phyloP scores from a whole-genome alignment of 2,888 invertebrate species.

The Lithodes maja region DNA sequence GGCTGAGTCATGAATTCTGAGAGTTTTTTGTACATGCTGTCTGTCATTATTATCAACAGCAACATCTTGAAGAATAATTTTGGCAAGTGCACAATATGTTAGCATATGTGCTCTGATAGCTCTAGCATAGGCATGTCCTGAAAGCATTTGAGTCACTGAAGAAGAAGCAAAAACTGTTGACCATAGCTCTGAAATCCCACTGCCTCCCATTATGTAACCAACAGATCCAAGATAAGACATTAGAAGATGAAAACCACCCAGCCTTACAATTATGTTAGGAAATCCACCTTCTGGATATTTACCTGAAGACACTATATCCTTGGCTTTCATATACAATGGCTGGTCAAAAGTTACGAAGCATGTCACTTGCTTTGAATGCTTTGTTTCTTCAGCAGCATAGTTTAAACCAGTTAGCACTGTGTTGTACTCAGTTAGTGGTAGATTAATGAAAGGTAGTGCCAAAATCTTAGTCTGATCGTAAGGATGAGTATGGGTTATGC shows the following conservation, averaged over 20 bases:
- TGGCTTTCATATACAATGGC: slow-evolving; percentile 27
- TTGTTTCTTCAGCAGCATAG: slow-evolving; percentile 23
- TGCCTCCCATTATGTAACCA: slow-evolving; percentile 13
- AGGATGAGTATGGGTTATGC: slow-evolving; percentile 5
- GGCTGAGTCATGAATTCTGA: no score
- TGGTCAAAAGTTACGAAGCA: slow-evolving; percentile 16
- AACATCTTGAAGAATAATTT: no score
- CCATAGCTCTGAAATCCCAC: slow-evolving; percentile 21
- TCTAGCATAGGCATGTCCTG: not conserved
- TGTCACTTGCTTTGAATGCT: slow-evolving; percentile 1
- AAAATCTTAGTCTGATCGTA: slow-evolving; percentile 25
- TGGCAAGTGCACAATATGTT: no score
- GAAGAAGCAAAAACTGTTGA: slow-evolving; percentile 28
- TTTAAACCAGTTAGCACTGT: slow-evolving; percentile 29
- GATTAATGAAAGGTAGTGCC: slow-evolving; percentile 37
- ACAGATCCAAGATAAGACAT: slow-evolving; percentile 21
- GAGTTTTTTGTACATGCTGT: no score
- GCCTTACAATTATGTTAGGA: slow-evolving; percentile 7
- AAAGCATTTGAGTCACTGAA: slow-evolving; percentile 27
- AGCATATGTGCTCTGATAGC: no score
- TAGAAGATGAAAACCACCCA: slow-evolving; percentile 4
- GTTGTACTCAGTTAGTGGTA: slow-evolving; percentile 41
- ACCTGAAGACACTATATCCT: slow-evolving; percentile 25
- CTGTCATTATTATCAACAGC: no score
- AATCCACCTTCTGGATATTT: slow-evolving; percentile 29